Conservation (phyloP, 1,140 invertebrate species). For the Phthorimaea operculella region DNA sequence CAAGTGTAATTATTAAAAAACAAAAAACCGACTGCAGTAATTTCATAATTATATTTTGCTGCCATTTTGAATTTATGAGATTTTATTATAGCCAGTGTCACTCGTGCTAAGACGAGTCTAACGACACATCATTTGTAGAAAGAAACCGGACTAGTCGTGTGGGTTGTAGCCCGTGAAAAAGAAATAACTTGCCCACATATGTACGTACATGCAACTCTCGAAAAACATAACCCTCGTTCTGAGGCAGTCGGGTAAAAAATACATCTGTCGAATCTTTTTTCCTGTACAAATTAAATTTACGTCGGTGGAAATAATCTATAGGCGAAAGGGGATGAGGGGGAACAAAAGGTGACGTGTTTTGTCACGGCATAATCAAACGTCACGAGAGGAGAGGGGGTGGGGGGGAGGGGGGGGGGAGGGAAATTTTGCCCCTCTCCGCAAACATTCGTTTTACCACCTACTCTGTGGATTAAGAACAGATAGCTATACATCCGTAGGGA, state of each 20-base stretch:
- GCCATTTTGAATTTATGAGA: too few species aligned
- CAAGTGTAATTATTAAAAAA: too few species aligned
- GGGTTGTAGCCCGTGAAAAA: too few species aligned
- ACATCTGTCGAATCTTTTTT: not conserved
- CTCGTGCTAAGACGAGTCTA: too few species aligned
- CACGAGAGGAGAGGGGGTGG: conserved; percentile 22
- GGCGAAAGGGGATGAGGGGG: conserved; percentile 3
- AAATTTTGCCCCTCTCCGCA: conserved; percentile 10
- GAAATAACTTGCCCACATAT: too few species aligned
- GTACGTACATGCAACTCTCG: too few species aligned
- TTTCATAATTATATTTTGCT: too few species aligned
- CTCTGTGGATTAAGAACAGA: conserved; percentile 22
- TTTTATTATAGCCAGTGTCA: too few species aligned
- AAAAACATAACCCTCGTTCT: too few species aligned
- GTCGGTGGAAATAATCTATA: not conserved
- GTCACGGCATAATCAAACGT: conserved; percentile 40
- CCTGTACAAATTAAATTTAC: not conserved
- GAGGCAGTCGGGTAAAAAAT: not conserved
- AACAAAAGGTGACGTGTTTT: conserved; percentile 27
- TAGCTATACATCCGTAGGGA: conserved; percentile 10
- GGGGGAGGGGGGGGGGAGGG: not conserved
- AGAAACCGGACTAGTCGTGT: too few species aligned
- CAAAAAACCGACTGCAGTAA: too few species aligned
- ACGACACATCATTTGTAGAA: too few species aligned
- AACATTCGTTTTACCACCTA: conserved; percentile 22